Percentiles rank a stretch among this genome's conserved stretches.
phyloP scores from a whole-genome alignment of 2,113 vertebrate species.

The Platichthys flesus region DNA sequence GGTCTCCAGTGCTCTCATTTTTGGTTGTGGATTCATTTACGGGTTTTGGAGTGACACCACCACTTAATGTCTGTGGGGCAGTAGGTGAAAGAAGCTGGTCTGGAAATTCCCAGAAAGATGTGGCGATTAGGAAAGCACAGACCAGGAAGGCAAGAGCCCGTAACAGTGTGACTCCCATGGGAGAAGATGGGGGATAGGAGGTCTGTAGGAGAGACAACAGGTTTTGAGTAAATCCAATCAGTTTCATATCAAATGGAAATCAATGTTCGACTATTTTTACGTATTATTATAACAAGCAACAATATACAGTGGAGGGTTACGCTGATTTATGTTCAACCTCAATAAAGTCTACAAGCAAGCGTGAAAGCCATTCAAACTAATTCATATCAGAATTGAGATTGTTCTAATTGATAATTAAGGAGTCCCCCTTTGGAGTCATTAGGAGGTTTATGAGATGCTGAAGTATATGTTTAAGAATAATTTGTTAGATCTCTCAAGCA shows the following conservation, averaged over 20 bases:
- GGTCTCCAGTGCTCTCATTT: constrained; percentile 9
- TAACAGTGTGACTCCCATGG: constrained; percentile 87
- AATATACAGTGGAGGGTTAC: no score
- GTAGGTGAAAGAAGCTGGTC: constrained; percentile 52
- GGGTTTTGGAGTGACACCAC: constrained; percentile 41
- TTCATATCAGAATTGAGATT: no score
- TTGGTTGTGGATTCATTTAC: constrained; percentile 56
- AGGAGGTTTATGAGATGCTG: no score
- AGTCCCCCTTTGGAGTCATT: no score
- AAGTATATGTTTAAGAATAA: no score
- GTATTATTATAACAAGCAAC: no score
- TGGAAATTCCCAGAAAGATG: constrained; percentile 74
- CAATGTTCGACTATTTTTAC: no score
- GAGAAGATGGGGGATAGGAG: constrained; percentile 79
- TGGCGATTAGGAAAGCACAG: constrained; percentile 85
- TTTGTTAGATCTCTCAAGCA: no score
- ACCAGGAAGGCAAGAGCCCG: constrained; percentile 89
- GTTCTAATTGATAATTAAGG: no score
- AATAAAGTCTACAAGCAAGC: no score
- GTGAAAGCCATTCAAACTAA: no score
- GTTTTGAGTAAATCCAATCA: not conserved
- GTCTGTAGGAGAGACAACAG: constrained; percentile 80
- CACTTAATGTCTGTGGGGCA: constrained; percentile 48
- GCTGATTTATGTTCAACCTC: no score
- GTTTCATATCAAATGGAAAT: not conserved